Base-by-base conservation (phyloP, 2,797 vertebrate genomes). In the Eulemur coronatus region DNA sequence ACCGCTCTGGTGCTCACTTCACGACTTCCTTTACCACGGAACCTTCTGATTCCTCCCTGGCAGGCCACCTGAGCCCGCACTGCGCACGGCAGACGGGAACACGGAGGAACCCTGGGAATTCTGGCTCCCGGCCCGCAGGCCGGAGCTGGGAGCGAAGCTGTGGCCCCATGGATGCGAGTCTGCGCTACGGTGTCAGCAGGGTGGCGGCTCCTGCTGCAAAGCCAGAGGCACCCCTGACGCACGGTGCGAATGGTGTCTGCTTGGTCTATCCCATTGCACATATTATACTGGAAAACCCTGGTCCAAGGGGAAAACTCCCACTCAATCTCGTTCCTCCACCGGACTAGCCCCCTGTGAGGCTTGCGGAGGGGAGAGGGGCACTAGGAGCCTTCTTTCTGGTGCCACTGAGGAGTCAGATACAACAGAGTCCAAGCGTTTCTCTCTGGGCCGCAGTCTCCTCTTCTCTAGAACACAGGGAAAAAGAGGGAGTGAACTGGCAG, bases 401-500 rank as follows among this genome's bases (percentile, higher is more conserved):
- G 52, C 78, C 13, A 9, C 22, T 15, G 43, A 70, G 41, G 8
- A 22, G 41, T 78, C 73, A 85, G 38, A 57, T 10, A 33, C 50
- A 63, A 1, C 0, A 1, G 55, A 30, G 4, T 10, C 38, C n/a
- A 28, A 50, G 61, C 6, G 2, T 73, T 41, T 72, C 55, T 89
- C 63, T 55, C 46, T 18, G 61, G 81, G 59, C 89, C 89, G 95
- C 84, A 52, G 93, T 80, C 76, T 91, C 94, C 85, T 78, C 85
- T 65, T 69, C 41, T 91, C 59, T 73, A 75, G 33, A 70, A 89
- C 1, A 20, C 38, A 84, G 61, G 67, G 65, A 63, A 48, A 89
- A 85, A 59, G 78, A 91, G 86, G 72, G 72, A 86, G 78, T 55
- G 5, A 88, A 57, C 26, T n/a, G 85, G 82, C 93, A 94, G 75